Percentiles rank a stretch among this genome's conserved stretches.
Conservation (phyloP, 2,113 vertebrate genomes). For the Cinclus cinclus region DNA sequence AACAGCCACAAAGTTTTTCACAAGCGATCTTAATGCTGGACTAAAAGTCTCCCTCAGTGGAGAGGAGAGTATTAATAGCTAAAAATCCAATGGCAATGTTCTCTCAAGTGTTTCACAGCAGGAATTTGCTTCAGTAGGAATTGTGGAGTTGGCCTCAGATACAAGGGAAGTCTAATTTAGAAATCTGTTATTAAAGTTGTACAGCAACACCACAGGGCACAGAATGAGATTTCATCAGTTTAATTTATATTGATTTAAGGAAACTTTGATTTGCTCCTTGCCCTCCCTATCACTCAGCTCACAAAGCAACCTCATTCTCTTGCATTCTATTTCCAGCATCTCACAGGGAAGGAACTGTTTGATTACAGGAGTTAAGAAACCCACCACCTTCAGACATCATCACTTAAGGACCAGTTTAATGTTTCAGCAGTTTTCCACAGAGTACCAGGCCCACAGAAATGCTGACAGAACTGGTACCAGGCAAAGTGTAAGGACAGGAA, state of each 20-base stretch:
- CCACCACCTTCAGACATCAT: not conserved
- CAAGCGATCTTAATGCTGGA: not conserved
- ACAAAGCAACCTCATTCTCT: not conserved
- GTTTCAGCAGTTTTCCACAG: not conserved
- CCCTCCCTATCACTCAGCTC: not conserved
- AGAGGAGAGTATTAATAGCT: not conserved
- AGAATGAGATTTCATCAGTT: not conserved
- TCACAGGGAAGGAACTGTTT: not conserved
- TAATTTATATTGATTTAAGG: not conserved
- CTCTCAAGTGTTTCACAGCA: not conserved
- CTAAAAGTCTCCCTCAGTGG: not conserved
- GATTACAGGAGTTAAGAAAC: not conserved
- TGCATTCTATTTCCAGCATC: not conserved
- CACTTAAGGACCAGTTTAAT: not conserved
- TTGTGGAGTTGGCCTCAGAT: not conserved
- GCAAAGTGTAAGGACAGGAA: not conserved
- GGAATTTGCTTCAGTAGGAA: not conserved
- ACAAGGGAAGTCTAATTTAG: not conserved
- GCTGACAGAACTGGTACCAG: not conserved
- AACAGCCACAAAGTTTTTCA: slow-evolving; percentile 34
- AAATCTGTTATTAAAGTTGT: not conserved
- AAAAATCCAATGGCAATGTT: not conserved
- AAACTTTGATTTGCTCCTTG: not conserved
- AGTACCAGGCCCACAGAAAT: not conserved
- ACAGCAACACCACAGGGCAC: not conserved